These are phyloP conservation scores for Drosophila glabriapex DNA, from an alignment of 2,888 invertebrate genomes.

Conservation along the genomic window DNA sequence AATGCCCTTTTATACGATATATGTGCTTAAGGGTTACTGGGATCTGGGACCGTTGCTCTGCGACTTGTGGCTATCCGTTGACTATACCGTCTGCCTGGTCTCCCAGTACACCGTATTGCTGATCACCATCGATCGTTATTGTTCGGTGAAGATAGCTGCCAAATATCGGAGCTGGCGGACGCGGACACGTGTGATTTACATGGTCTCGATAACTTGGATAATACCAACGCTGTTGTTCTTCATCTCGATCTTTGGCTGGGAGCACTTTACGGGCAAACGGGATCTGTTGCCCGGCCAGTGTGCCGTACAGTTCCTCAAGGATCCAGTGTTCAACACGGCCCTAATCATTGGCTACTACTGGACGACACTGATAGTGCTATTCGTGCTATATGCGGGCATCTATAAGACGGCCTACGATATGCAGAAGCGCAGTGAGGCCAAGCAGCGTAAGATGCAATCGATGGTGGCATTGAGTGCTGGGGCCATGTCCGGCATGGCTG, in stretches of 20 bases:
- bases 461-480: conserved; percentile 96
- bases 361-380: conserved; percentile 97
- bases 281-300: conserved; percentile 95
- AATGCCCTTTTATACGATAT: conserved; percentile 99
- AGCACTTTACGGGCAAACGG: conserved; percentile 97
- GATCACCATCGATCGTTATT: conserved; percentile 99
- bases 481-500: conserved; percentile 96
- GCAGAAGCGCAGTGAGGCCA: conserved; percentile 98
- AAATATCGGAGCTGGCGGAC: conserved; percentile 98
- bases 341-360: conserved; percentile 98
- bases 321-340: conserved; percentile 98
- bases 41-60: conserved; percentile 97
- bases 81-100: conserved; percentile 99
- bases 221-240: conserved; percentile 98
- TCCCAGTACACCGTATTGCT: conserved; percentile 99
- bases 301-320: conserved; percentile 98
- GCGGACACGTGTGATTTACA: conserved; percentile 95
- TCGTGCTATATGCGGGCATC: conserved; percentile 98
- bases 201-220: conserved; percentile 98
- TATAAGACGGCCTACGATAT: conserved; percentile 98
- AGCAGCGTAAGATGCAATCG: conserved; percentile 97
- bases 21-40: conserved; percentile 98
- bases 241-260: conserved; percentile 99
- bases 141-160: conserved; percentile 99
- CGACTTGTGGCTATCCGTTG: conserved; percentile 99